phyloP scores from a whole-genome alignment of 2,888 invertebrate genomes.

The Chloroclysta siterata region DNA sequence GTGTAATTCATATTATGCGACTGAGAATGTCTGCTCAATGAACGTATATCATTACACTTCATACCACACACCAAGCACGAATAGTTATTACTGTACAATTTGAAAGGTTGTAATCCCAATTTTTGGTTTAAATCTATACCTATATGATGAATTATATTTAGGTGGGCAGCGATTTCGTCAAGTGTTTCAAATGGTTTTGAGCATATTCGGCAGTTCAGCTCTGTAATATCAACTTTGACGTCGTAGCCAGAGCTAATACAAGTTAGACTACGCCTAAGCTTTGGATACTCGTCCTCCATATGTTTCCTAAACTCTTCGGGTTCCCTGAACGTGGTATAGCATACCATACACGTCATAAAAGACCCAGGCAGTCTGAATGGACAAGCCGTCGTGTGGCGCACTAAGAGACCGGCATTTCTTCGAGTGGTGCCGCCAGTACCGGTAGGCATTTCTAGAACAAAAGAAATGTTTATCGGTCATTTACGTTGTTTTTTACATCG shows the following conservation, averaged over 20 bases:
- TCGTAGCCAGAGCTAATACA: constrained; percentile 25
- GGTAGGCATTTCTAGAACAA: constrained; percentile 57
- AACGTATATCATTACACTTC: constrained; percentile 34
- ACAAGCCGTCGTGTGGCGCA: constrained; percentile 55
- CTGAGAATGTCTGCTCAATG: constrained; percentile 39
- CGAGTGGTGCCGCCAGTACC: constrained; percentile 46
- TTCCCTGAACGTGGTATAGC: constrained; percentile 51
- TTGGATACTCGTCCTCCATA: constrained; percentile 48
- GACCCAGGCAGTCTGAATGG: constrained; percentile 55
- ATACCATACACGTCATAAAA: constrained; percentile 49
- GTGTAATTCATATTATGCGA: constrained; percentile 37
- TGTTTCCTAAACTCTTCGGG: constrained; percentile 52
- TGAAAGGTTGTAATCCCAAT: constrained; percentile 45
- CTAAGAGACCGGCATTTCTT: constrained; percentile 53
- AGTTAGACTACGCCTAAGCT: constrained; percentile 33
- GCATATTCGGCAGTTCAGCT: constrained; percentile 52
- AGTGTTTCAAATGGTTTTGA: constrained; percentile 41
- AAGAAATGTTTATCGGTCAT: constrained; percentile 48
- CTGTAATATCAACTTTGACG: constrained; percentile 43
- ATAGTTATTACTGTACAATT: constrained; percentile 35
- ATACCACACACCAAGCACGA: constrained; percentile 34
- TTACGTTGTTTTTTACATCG: constrained; percentile 25
- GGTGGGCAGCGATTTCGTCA: constrained; percentile 49
- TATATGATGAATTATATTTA: constrained; percentile 37
- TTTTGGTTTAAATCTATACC: constrained; percentile 45